Evolutionary conservation across 2,797 vertebrate genomes (phyloP), one percentile per base, ranked within the genome.

Genomic region (Mormyrops attenuatus): DNA sequence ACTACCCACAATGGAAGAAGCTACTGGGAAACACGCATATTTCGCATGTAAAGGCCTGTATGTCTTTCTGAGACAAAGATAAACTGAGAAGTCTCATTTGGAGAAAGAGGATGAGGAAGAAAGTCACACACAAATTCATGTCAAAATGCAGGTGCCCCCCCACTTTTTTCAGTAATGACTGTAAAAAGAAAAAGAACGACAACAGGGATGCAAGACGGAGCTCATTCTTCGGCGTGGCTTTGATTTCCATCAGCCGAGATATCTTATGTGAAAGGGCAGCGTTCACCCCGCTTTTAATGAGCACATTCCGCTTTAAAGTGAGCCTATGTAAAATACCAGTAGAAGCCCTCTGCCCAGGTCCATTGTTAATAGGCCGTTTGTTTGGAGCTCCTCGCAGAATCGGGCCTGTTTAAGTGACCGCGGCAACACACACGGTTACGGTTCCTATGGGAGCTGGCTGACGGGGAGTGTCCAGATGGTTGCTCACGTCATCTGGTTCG

Each of bases 401-500:
- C 38, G 6, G 49, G 30, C 11, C 13, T 11, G 26, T 30, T 26
- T 73, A 38, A 73, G 30, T 73, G 66, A 73, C 66, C 20, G 84
- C 53, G 49, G 85, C 50, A 57, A 55, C 85, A 1, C 30, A 60
- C 34, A 30, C 13, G 77, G 49, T n/a, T n/a, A 69, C 49, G 1
- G 30, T 63, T 88, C 55, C 57, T 26, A 34, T 15, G 57, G 34
- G 57, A 6, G 34, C n/a, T 38, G 57, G 66, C 8, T 22, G 57
- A 63, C 57, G 2, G n/a, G 57, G 60, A 2, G 22, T 57, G 80
- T 88, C 82, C 91, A 92, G 90, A 91, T 91, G 90, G 91, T n/a
- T 57, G 89, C 38, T 84, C 66, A 52, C 88, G 41, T 88, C 55
- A 90, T 89, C 90, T 88, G 88, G 88, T 30, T 47, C 22, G 82